Evolutionary conservation across 2,113 vertebrate species (phyloP), one percentile per base, ranked within the genome.

Genomic region (Saccopteryx leptura): DNA sequence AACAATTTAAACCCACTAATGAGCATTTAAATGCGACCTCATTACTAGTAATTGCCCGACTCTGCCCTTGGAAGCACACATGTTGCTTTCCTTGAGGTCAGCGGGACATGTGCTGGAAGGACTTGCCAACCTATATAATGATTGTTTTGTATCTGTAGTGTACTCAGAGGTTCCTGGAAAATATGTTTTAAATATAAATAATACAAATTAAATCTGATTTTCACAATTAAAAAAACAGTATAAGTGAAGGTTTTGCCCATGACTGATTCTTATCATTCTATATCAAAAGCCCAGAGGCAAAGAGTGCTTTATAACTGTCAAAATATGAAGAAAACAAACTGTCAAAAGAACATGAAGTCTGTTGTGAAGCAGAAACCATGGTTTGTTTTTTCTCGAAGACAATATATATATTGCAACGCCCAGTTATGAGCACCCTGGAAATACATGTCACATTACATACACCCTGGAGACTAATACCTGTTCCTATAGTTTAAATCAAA

Each of bases 11-110:
- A 98, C 7, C n/a, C 46, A 89, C 72, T 91, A 96, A 96, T 97
- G 83, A 91, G 68, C 94, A 88, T 97, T 97, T 94, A 88, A 96
- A 93, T 95, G 28, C 95, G 78, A 95, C 39, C 86, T 95, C 46
- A 75, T 88, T 93, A 94, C 63, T 75, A 96, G 28, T 81, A 69
- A 93, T 56, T 33, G 26, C 65, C 10, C 23, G 39, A 93, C 21
- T 84, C 72, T 96, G 56, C 54, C 76, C 84, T 90, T 90, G 33
- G 31, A 90, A 80, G 18, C 24, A 31, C 48, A 48, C 4, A 33
- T 65, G 23, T 88, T 84, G 19, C 19, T 95, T 96, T 69, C 61
- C 10, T 33, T 91, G 86, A 91, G 65, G 71, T 90, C 76, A 90
- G 5, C 15, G 31, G 63, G 8, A n/a, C 50, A 46, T 60, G n/a